Evolutionary conservation across 1,140 invertebrate genomes (phyloP).

Genomic region (Brachionus calyciflorus): DNA sequence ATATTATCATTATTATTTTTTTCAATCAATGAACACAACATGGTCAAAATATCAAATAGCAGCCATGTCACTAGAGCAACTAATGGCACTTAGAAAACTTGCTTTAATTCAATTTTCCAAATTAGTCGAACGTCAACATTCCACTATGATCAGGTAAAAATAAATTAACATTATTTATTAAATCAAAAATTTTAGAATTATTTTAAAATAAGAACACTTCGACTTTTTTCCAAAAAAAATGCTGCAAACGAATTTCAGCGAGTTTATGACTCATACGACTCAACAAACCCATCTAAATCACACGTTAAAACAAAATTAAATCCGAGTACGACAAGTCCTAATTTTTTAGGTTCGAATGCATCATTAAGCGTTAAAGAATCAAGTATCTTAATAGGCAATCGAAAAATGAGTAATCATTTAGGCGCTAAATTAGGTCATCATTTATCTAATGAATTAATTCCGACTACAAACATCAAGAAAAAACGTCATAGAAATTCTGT

Average conservation of each 20-base stretch:
- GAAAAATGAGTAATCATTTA: slow-evolving; percentile 16
- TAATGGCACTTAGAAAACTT: slow-evolving; percentile 17
- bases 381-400: not conserved
- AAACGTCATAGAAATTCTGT: not conserved
- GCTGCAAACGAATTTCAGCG: slow-evolving; percentile 8
- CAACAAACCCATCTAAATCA: not conserved
- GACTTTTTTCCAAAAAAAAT: slow-evolving; percentile 39
- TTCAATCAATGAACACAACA: slow-evolving; percentile 32
- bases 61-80: slow-evolving; percentile 30
- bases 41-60: slow-evolving; percentile 42
- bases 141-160: slow-evolving; percentile 15
- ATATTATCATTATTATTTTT: slow-evolving; percentile 43
- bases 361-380: slow-evolving; percentile 38
- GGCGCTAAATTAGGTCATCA: not conserved
- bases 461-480: not conserved
- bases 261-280: slow-evolving; percentile 22
- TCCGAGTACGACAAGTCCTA: too few relatives aligned
- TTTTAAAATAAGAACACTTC: not conserved
- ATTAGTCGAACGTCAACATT: slow-evolving; percentile 39
- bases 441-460: not conserved
- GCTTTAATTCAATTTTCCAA: slow-evolving; percentile 18
- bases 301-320: not conserved
- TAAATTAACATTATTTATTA: not conserved
- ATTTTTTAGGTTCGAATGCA: not conserved
- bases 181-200: not conserved